Evolutionary conservation across 2,888 invertebrate species (phyloP).

Genomic region (Parelbella ahira): DNA sequence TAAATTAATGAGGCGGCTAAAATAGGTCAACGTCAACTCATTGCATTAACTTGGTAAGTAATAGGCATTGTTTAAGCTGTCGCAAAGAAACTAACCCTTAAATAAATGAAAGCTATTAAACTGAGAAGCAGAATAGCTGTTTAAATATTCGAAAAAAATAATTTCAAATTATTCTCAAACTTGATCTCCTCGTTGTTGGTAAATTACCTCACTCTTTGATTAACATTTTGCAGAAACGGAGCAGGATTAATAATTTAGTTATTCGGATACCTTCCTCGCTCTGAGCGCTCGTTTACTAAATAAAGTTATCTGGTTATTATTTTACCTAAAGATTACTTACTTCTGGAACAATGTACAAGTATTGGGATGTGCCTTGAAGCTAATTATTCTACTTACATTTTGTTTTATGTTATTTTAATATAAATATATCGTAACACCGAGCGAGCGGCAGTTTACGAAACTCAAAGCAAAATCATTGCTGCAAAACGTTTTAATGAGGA

Average conservation of each 20-base stretch:
- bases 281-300: conserved; percentile 36
- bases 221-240: conserved; percentile 7
- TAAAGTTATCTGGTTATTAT: conserved; percentile 39
- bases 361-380: too few species aligned
- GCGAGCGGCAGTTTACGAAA: conserved; percentile 9
- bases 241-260: conserved; percentile 15
- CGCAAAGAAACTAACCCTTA: conserved; percentile 6
- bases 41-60: conserved; percentile 17
- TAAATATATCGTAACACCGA: conserved; percentile 15
- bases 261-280: conserved; percentile 27
- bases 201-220: conserved; percentile 13
- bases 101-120: too few species aligned
- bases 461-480: conserved; percentile 21
- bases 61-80: conserved; percentile 20
- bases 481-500: conserved; percentile 25
- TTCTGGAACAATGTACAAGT: too few species aligned
- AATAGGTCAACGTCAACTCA: conserved; percentile 22
- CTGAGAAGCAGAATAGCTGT: too few species aligned
- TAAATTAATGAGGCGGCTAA: conserved; percentile 22
- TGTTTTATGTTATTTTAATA: conserved; percentile 2
- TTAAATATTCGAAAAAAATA: too few species aligned
- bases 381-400: neutral
- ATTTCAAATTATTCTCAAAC: neutral
- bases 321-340: too few species aligned
- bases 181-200: conserved; percentile 7